Base-by-base conservation (phyloP, 2,888 invertebrate genomes). In the Drosophila mayaguana region DNA sequence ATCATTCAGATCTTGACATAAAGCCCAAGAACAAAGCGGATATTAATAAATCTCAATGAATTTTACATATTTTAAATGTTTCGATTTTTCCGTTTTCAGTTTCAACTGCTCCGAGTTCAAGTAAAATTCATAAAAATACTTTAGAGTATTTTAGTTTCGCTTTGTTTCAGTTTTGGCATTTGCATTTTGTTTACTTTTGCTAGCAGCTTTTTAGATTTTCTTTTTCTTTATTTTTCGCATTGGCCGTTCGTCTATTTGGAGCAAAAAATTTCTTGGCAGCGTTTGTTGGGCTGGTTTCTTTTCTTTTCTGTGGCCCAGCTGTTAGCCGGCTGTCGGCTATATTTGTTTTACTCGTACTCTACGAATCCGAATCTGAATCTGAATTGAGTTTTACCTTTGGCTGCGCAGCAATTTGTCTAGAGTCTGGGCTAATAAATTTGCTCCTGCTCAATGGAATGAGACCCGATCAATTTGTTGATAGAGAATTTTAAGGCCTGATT, bases 181-280 rank as follows among this genome's bases (percentile, higher is more conserved):
- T 45, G 57, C 60, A 57, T 63, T 78, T 79, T 61, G 66, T 67
- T 78, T 70, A 75, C 66, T 79, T 59, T 61, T 51, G 62, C 57
- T 67, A 71, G 54, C 80, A 75, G 75, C 28, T 54, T 54, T 54
- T 48, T 48, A 11, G 28, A 28, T 9, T 28, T 28, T 8, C 25
- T n/a, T 25, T 1, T 22, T 7, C 25, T 50, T 5, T 28, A 9
- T 18, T 38, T 46, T 25, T 73, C 53, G 70, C 76, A 72, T 63
- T 70, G 45, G 42, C 25, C 20, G 25, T 55, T 43, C 38, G 64
- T 57, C 55, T 83, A 82, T 87, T 89, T 88, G 57, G 62, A 65
- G 81, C 77, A 78, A 81, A 71, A 72, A 62, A 80, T 89, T 77
- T 80, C 72, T 73, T 87, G 86, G 88, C 89, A 84, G 59, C 75